Conservation (phyloP, 2,113 vertebrate species). For the Rhinoderma darwinii region DNA sequence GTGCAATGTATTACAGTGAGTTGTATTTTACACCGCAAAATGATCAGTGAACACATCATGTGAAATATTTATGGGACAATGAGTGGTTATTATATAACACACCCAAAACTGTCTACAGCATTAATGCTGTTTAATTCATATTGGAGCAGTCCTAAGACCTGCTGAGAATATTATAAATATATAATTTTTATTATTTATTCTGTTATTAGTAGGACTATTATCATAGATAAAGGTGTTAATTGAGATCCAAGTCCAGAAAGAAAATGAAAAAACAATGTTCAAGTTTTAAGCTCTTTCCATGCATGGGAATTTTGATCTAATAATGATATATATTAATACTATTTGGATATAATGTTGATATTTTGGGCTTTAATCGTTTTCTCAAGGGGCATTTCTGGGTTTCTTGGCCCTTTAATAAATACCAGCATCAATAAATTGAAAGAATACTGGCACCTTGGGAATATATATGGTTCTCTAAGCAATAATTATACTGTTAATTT, state of each 20-base stretch:
- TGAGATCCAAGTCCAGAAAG: not conserved
- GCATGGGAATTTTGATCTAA: not conserved
- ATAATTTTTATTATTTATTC: not conserved
- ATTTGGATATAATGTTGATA: not conserved
- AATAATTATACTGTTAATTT: slow-evolving; percentile 82
- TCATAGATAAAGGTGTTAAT: not conserved
- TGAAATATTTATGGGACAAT: too few species aligned
- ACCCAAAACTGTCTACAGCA: not conserved
- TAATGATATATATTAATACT: not conserved
- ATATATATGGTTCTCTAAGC: slow-evolving; percentile 69
- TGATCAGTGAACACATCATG: not conserved
- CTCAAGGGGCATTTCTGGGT: not conserved
- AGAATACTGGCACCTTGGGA: slow-evolving; percentile 58
- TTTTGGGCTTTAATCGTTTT: not conserved
- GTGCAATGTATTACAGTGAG: not conserved
- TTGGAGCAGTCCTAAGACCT: not conserved
- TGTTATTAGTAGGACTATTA: not conserved
- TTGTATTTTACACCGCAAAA: not conserved
- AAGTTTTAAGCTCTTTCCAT: not conserved
- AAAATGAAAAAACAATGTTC: not conserved
- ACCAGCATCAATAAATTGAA: slow-evolving; percentile 24
- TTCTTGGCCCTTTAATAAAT: slow-evolving; percentile 31
- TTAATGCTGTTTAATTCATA: not conserved
- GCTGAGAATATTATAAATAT: not conserved
- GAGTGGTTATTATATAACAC: too few species aligned